These are phyloP conservation scores for Parazoanthus swiftii DNA, from an alignment of 92 coral and sea anemone genomes.

Conservation along the genomic window DNA sequence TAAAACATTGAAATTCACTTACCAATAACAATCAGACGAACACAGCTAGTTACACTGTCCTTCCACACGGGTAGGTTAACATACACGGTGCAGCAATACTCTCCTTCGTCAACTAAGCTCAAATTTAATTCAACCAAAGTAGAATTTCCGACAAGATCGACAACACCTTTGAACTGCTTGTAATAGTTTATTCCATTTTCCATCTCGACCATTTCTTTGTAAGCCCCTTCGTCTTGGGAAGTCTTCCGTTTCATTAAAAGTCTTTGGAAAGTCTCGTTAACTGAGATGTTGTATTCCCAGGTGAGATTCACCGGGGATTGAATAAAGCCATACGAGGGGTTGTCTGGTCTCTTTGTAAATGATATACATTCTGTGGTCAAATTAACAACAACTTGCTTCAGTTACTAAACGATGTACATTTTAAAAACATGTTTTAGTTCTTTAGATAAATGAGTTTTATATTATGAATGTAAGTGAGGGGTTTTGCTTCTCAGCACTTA, in stretches of 20 bases:
- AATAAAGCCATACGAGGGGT: background rate
- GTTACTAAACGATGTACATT: background rate
- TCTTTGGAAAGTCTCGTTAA: background rate
- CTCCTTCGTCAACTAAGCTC: constrained; percentile 17
- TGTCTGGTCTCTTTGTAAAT: background rate
- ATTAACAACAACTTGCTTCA: background rate
- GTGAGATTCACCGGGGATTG: background rate
- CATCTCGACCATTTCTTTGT: constrained; percentile 9
- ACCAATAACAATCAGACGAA: constrained; percentile 12
- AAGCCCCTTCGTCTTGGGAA: background rate
- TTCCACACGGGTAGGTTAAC: background rate
- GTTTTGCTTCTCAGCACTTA: no score
- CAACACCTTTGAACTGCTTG: background rate
- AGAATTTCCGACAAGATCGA: background rate
- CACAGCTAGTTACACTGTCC: background rate
- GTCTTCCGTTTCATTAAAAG: constrained; percentile 4
- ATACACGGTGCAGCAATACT: constrained; percentile 5
- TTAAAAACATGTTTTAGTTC: no score
- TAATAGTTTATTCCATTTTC: background rate
- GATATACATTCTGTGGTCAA: constrained; percentile 10
- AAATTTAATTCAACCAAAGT: constrained; percentile 7
- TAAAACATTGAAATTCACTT: background rate
- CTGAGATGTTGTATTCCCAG: background rate
- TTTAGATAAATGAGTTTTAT: no score
- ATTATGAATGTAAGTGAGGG: no score